Percentiles rank a stretch among this genome's conserved stretches.
Conservation (phyloP, 2,113 vertebrate genomes). For the Siniperca chuatsi region DNA sequence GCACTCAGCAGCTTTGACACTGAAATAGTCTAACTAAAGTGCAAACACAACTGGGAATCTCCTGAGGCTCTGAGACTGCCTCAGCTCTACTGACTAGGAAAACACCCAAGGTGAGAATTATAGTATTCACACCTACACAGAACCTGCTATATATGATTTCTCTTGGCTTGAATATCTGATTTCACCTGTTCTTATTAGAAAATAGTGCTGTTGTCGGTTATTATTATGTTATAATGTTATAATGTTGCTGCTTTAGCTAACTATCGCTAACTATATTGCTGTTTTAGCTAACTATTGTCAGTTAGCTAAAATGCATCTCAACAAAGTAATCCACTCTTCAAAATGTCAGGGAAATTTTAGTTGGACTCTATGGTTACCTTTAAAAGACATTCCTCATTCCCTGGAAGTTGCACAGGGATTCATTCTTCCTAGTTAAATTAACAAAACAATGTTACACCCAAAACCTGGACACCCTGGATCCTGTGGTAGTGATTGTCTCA, state of each 20-base stretch:
- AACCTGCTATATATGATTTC: slow-evolving; percentile 38
- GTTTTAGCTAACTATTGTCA: not conserved
- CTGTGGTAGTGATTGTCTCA: not conserved
- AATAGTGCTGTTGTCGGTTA: not conserved
- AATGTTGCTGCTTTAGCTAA: too few species aligned
- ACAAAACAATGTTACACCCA: not conserved
- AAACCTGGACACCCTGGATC: not conserved
- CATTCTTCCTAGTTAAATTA: not conserved
- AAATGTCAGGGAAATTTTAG: not conserved
- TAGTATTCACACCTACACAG: slow-evolving; percentile 59
- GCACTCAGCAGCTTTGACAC: slow-evolving; percentile 46
- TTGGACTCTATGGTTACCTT: not conserved
- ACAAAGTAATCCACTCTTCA: not conserved
- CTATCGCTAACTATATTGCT: too few species aligned
- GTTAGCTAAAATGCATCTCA: not conserved
- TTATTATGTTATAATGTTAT: too few species aligned
- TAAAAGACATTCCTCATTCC: not conserved
- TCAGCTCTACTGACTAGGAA: slow-evolving; percentile 49
- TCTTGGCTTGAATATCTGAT: slow-evolving; percentile 19
- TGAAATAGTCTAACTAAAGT: slow-evolving; percentile 45
- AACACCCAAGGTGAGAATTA: slow-evolving; percentile 61
- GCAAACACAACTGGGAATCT: slow-evolving; percentile 62
- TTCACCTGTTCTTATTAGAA: slow-evolving; percentile 10
- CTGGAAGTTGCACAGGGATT: not conserved
- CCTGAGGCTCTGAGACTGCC: slow-evolving; percentile 48